phyloP scores from a whole-genome alignment of 2,797 vertebrate species.

The Lycodopsis pacificus region DNA sequence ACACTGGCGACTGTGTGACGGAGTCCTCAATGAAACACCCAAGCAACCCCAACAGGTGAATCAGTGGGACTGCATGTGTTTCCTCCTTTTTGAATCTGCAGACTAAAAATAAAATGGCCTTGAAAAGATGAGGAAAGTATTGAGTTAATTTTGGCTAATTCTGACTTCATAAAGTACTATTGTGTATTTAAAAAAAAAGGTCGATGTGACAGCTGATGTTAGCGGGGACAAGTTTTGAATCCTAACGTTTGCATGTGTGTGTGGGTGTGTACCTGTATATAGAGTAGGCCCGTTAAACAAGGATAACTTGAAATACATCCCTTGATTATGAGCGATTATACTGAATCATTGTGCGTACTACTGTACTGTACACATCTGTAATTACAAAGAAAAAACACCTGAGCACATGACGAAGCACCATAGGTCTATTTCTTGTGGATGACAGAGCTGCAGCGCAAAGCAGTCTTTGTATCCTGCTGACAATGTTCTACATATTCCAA shows the following conservation, averaged over 20 bases:
- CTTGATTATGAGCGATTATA: constrained; percentile 7
- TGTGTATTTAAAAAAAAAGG: not conserved
- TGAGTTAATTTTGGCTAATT: not conserved
- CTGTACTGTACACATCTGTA: too few species aligned
- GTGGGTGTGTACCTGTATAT: constrained; percentile 28
- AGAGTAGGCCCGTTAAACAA: constrained; percentile 45
- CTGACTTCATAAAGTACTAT: not conserved
- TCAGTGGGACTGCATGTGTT: not conserved
- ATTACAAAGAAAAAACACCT: not conserved
- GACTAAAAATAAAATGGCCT: not conserved
- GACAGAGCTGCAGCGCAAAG: constrained; percentile 14
- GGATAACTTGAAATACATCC: constrained; percentile 71
- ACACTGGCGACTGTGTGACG: constrained; percentile 56
- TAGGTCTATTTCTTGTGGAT: constrained; percentile 15
- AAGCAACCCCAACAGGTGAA: constrained; percentile 6
- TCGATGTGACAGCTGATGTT: not conserved
- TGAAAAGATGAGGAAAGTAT: not conserved
- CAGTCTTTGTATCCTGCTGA: not conserved
- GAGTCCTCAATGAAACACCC: constrained; percentile 44
- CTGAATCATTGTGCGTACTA: too few species aligned
- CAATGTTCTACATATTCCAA: not conserved
- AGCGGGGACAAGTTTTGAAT: not conserved
- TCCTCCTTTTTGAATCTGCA: not conserved
- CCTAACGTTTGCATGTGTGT: not conserved
- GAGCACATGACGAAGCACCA: constrained; percentile 16